These are phyloP conservation scores for Erpetoichthys calabaricus DNA, from an alignment of 2,797 vertebrate genomes.

Conservation along the genomic window DNA sequence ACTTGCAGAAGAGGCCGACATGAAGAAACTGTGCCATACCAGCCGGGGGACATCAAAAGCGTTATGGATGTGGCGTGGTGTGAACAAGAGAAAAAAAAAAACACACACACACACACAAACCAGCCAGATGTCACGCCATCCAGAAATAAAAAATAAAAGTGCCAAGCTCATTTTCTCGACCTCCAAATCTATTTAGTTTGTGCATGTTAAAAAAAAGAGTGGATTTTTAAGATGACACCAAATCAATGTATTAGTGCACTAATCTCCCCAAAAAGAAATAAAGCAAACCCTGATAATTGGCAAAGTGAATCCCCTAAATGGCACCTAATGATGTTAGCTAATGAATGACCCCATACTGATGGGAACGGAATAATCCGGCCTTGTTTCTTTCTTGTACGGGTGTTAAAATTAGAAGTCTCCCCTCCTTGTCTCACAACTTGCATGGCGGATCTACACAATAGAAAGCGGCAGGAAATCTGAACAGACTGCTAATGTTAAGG, in stretches of 20 bases:
- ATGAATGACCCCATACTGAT: slow-evolving; percentile 57
- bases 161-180: too few species aligned
- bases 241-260: too few species aligned
- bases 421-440: slow-evolving; percentile 28
- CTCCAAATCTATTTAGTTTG: too few species aligned
- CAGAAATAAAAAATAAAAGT: too few species aligned
- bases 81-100: too few species aligned
- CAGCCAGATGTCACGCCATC: too few species aligned
- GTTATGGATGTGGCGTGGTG: too few species aligned
- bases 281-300: slow-evolving; percentile 28
- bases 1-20: too few species aligned
- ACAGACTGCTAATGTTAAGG: slow-evolving; percentile 21
- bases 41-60: too few species aligned
- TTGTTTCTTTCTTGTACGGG: slow-evolving; percentile 36
- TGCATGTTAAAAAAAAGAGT: too few species aligned
- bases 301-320: slow-evolving; percentile 45
- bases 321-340: slow-evolving; percentile 52
- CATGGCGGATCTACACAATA: slow-evolving; percentile 40
- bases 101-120: too few species aligned
- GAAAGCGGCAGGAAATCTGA: slow-evolving; percentile 30
- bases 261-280: slow-evolving; percentile 33
- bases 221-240: slow-evolving; percentile 40
- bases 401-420: slow-evolving; percentile 30
- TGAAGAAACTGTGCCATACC: too few species aligned
- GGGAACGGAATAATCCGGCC: slow-evolving; percentile 59